These are phyloP conservation scores for Apteryx mantelli DNA, from an alignment of 2,113 vertebrate species.

Conservation along the genomic window DNA sequence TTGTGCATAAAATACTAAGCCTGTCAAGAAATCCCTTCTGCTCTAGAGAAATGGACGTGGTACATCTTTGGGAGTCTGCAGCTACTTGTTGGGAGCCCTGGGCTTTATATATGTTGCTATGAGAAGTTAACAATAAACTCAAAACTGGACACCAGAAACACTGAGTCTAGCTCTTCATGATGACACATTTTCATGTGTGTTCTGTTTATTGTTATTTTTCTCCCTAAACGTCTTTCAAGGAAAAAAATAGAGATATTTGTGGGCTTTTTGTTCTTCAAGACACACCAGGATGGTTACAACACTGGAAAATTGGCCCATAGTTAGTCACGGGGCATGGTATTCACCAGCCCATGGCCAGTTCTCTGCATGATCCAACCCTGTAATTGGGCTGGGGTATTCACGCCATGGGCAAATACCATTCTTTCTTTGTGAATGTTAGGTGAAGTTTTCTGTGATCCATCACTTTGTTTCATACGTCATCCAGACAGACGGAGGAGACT, in stretches of 20 bases:
- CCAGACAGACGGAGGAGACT: neutral
- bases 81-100: neutral
- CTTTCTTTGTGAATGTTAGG: neutral
- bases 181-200: fast-evolving
- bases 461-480: neutral
- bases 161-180: neutral
- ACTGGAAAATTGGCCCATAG: neutral
- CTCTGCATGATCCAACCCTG: neutral
- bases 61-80: neutral
- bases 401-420: neutral
- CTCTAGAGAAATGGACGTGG: fast-evolving
- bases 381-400: neutral
- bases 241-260: neutral
- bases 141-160: neutral
- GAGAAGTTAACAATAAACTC: neutral
- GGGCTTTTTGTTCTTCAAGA: neutral
- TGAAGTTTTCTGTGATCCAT: neutral
- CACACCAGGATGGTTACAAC: neutral
- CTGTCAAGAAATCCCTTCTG: neutral
- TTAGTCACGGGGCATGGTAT: neutral
- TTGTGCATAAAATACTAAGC: neutral
- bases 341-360: fast-evolving
- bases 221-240: neutral
- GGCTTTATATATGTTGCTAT: neutral
- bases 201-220: neutral